phyloP scores from a whole-genome alignment of 35 echinoderm and acorn worm species.

The Amphiura filiformis region DNA sequence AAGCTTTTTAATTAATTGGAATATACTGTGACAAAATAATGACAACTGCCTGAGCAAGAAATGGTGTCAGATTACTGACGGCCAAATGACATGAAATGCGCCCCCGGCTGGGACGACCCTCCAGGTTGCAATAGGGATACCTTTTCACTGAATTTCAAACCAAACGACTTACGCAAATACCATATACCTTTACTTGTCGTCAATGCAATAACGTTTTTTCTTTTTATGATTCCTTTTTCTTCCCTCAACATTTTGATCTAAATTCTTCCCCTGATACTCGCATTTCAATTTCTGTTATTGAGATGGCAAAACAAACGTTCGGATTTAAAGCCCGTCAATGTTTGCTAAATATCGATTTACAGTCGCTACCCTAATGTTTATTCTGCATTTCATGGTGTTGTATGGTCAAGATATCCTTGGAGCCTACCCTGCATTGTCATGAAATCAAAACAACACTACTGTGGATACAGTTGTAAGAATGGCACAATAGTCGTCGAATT shows the following conservation, averaged over 20 bases:
- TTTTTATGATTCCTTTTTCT: background rate
- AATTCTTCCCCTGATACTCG: background rate
- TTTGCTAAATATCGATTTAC: slow-evolving; percentile 5
- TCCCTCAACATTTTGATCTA: too few relatives aligned
- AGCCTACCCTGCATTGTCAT: background rate
- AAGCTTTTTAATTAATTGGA: slow-evolving; percentile 59
- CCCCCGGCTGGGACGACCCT: slow-evolving; percentile 26
- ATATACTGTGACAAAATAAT: slow-evolving; percentile 54
- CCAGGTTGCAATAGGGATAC: slow-evolving; percentile 33
- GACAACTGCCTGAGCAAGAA: slow-evolving; percentile 27
- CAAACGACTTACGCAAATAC: background rate
- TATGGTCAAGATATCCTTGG: background rate
- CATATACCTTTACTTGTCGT: background rate
- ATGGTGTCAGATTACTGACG: slow-evolving; percentile 37
- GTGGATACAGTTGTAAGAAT: slow-evolving; percentile 44
- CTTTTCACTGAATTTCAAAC: slow-evolving; percentile 11
- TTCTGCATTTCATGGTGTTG: background rate
- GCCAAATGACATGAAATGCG: slow-evolving; percentile 33
- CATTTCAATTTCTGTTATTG: slow-evolving; percentile 44
- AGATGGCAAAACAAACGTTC: slow-evolving; percentile 33
- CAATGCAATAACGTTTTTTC: background rate
- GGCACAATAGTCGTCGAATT: background rate
- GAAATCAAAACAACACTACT: slow-evolving; percentile 49
- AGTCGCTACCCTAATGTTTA: slow-evolving; percentile 23
- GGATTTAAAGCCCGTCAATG: background rate